A percentile compares a stretch with the other conserved stretches of the same genome.
Conservation (phyloP, 92 coral and sea anemone genomes). For the Palythoa heliodiscus region DNA sequence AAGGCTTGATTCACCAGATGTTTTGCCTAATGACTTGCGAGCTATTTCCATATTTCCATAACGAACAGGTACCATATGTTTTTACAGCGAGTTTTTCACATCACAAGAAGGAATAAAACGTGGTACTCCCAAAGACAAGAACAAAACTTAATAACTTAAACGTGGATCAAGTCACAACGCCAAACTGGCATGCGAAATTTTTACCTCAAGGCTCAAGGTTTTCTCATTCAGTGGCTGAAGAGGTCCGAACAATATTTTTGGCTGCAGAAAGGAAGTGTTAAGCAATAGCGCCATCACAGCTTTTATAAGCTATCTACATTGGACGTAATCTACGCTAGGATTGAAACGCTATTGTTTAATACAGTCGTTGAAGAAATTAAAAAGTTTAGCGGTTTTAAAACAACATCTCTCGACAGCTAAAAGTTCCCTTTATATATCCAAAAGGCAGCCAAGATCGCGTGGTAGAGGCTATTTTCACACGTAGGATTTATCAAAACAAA, state of each 20-base stretch:
- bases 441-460: conserved; percentile 39
- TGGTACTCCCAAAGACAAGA: conserved; percentile 38
- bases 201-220: not conserved
- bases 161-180: not conserved
- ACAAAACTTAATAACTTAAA: not conserved
- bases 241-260: not conserved
- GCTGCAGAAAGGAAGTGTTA: conserved; percentile 8
- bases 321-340: not conserved
- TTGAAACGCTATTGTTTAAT: conserved; percentile 10
- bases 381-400: conserved; percentile 2
- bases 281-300: no score
- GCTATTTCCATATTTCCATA: conserved; percentile 57
- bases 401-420: not conserved
- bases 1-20: conserved; percentile 57
- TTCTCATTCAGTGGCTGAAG: not conserved
- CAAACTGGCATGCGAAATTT: not conserved
- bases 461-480: conserved; percentile 40
- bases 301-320: not conserved
- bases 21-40: conserved; percentile 60
- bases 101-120: conserved; percentile 66
- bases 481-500: conserved; percentile 39
- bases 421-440: not conserved
- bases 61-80: conserved; percentile 90
- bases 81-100: conserved; percentile 77
- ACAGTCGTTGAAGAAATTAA: not conserved